Percentiles rank a stretch among this genome's conserved stretches.
Evolutionary conservation across 2,888 invertebrate species (phyloP).

Genomic region (Eudasyphora cyanicolor): DNA sequence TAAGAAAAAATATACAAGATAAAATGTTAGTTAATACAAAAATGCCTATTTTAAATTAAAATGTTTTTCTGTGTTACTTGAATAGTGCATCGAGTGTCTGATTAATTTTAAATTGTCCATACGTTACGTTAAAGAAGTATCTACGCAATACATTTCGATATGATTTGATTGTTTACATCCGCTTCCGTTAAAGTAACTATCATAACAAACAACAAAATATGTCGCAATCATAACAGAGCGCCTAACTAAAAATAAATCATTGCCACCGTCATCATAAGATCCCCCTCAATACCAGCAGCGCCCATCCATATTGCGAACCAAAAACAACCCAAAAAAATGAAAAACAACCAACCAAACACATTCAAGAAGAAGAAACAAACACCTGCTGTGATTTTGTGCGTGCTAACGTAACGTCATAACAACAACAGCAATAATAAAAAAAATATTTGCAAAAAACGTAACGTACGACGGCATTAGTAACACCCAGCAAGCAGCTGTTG

Average conservation of each 20-base stretch:
- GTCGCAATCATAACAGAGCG: slow-evolving; percentile 32
- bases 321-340: not conserved
- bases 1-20: not conserved
- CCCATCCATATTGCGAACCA: not conserved
- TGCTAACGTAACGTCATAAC: slow-evolving; percentile 40
- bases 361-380: slow-evolving; percentile 43
- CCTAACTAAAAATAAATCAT: slow-evolving; percentile 52
- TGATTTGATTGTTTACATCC: slow-evolving; percentile 60
- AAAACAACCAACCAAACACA: not conserved
- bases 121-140: not conserved
- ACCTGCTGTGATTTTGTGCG: slow-evolving; percentile 61
- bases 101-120: not conserved
- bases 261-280: slow-evolving; percentile 19
- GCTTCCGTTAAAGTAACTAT: slow-evolving; percentile 53
- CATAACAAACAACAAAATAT: slow-evolving; percentile 32
- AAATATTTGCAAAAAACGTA: slow-evolving; percentile 44
- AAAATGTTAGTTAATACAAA: not conserved
- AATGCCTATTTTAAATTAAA: too few relatives aligned
- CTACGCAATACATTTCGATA: not conserved
- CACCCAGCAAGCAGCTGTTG: slow-evolving; percentile 22
- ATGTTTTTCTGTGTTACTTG: not conserved
- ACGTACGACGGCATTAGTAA: slow-evolving; percentile 33
- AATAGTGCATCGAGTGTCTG: not conserved
- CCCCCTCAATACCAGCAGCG: not conserved
- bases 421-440: slow-evolving; percentile 26